phyloP scores from a whole-genome alignment of 2,113 vertebrate species.

The Gymnocephalus cernua region DNA sequence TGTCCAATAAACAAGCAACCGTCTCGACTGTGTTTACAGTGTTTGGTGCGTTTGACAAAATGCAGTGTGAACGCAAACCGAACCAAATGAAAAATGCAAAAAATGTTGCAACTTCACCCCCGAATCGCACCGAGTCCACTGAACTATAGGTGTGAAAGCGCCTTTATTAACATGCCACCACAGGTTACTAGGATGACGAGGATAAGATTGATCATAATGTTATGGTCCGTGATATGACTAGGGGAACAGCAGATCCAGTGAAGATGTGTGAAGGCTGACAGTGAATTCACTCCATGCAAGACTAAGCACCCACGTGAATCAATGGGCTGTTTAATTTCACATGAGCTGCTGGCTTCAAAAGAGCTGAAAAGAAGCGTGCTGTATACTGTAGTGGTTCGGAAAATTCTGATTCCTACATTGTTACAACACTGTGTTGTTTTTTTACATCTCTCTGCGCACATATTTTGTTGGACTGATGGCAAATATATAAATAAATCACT shows the following conservation, averaged over 20 bases:
- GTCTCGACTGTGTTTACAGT: too few relatives aligned
- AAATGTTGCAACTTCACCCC: too few relatives aligned
- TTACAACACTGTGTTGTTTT: not conserved
- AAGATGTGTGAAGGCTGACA: conserved; percentile 2
- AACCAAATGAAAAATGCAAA: too few relatives aligned
- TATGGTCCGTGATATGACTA: not conserved
- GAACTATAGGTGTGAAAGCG: too few relatives aligned
- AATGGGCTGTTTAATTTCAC: conserved; percentile 12
- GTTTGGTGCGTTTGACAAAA: too few relatives aligned
- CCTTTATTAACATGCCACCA: too few relatives aligned
- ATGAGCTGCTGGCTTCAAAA: conserved; percentile 1
- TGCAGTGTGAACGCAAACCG: too few relatives aligned
- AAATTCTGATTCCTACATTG: not conserved
- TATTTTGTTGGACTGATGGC: not conserved
- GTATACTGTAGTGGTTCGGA: too few relatives aligned
- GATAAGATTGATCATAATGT: not conserved
- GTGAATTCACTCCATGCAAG: not conserved
- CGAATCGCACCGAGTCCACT: too few relatives aligned
- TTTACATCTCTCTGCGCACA: not conserved
- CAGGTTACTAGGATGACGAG: too few relatives aligned
- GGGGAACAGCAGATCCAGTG: not conserved
- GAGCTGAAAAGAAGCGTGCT: not conserved
- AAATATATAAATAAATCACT: not conserved
- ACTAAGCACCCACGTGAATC: conserved; percentile 9
- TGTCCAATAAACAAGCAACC: too few relatives aligned